Evolutionary conservation across 2,113 vertebrate genomes (phyloP).

Genomic region (Megaceryle maxima): DNA sequence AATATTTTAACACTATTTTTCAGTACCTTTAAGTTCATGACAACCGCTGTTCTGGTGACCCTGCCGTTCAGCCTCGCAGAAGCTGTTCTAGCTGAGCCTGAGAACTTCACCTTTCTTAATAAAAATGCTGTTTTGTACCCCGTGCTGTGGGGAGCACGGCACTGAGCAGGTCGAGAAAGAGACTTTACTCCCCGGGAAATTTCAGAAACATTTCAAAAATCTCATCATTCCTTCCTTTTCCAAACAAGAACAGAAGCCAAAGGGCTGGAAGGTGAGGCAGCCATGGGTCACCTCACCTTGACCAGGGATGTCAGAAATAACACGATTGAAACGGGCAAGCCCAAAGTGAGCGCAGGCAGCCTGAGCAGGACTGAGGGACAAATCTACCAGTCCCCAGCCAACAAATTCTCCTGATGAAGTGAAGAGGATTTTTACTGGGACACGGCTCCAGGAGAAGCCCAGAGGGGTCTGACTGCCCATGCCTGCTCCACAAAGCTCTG

Average conservation of each 20-base stretch:
- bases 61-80: not conserved
- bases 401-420: too few relatives aligned
- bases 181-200: not conserved
- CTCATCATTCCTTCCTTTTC: not conserved
- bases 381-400: not conserved
- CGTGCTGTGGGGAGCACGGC: rapidly evolving
- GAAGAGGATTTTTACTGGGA: not conserved
- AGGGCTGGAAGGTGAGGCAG: not conserved
- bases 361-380: not conserved
- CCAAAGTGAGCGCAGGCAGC: rapidly evolving
- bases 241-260: not conserved
- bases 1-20: not conserved
- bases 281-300: rapidly evolving
- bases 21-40: not conserved
- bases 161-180: not conserved
- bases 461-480: not conserved
- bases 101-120: not conserved
- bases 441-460: not conserved
- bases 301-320: rapidly evolving
- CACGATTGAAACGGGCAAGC: rapidly evolving
- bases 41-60: not conserved
- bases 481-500: not conserved
- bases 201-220: not conserved
- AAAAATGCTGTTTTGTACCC: not conserved
- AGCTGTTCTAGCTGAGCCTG: not conserved